Evolutionary conservation across 2,113 vertebrate species (phyloP), one percentile per base, ranked within the genome.

Genomic region (Sinosuthora webbiana): DNA sequence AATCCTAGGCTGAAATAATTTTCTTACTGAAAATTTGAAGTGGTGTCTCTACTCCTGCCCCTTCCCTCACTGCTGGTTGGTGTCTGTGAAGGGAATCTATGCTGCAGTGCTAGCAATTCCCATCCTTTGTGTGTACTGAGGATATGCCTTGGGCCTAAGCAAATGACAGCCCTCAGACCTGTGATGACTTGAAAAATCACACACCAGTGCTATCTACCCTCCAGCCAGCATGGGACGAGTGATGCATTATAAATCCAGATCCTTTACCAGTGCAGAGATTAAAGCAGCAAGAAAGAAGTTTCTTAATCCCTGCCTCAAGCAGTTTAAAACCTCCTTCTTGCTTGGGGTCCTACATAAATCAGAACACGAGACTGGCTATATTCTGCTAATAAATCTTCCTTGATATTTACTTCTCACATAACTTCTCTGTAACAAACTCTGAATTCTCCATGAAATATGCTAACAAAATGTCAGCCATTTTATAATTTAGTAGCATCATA

Each of bases 211-310:
- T 94, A 44, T 87, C 83, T 80, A 47, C 86, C 96, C 95, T 94
- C 86, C 91, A 92, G 96, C 83, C 90, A 96, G 35, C 67, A 88
- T 15, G 64, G 83, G 79, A 94, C 7, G 5, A 94, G 49, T 90
- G 92, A 93, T 91, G 92, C 91, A 63, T 93, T 93, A 93, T 94
- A 95, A 97, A 96, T 96, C 68, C 85, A 95, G 75, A 88, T 90
- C 92, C 82, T 90, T 81, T 90, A 93, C 52, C 47, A 35, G 31
- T 67, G 64, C 39, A 85, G 71, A 88, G 85, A 97, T 95, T 96
- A 96, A 95, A 96, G 77, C 89, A 81, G 75, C 47, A 90, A 94
- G 73, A 78, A 94, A 93, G 44, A 95, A 68, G 52, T 93, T 83
- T 81, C 68, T 92, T 94, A 96, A 95, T 97, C 90, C 80, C 44